Evolutionary conservation across 2,888 invertebrate genomes (phyloP), one percentile per base, ranked within the genome.

Genomic region (Lasioglossum figueresi): DNA sequence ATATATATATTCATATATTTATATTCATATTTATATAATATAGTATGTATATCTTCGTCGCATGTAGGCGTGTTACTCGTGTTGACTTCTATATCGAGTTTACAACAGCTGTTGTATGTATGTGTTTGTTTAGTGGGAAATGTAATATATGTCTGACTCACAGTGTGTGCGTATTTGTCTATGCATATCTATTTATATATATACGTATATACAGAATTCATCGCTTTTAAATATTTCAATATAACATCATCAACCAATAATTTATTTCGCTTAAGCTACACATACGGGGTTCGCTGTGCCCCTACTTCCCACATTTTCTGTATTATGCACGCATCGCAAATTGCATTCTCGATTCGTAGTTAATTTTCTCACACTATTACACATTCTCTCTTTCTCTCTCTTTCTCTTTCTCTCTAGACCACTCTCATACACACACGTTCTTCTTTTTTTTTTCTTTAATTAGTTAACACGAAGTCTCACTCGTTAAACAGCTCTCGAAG

Each of bases 241-340:
- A 94, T 94, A 95, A 94, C 94, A 94, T 94, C 88, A 87, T 94
- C 91, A 94, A 94, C 91, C 93, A 94, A 94, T 94, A 93, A 94
- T 94, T 93, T 93, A 92, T 93, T 93, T 91, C 87, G 91, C 90
- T 93, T 91, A 88, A 92, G 92, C 91, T 93, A 92, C 88, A 90
- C 90, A 86, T 89, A 88, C 79, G 78, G 76, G 80, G 88, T 82
- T 74, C 31, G n/a, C 63, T 37, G 23, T 27, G 37, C 45, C 70
- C 45, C 19, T 68, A 66, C 75, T 45, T 59, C 74, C 78, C 70
- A 76, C 66, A 56, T 76, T 83, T 82, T 89, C 88, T 84, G 79
- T 89, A 89, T 89, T 89, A 88, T 82, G 81, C 89, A 89, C 84
- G 78, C 87, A 31, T 63, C 63, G 76, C 79, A 76, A 79, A 82